A percentile compares a stretch with the other conserved stretches of the same genome.
These are phyloP conservation scores for Cydia splendana DNA, from an alignment of 1,140 invertebrate genomes.

Conservation along the genomic window DNA sequence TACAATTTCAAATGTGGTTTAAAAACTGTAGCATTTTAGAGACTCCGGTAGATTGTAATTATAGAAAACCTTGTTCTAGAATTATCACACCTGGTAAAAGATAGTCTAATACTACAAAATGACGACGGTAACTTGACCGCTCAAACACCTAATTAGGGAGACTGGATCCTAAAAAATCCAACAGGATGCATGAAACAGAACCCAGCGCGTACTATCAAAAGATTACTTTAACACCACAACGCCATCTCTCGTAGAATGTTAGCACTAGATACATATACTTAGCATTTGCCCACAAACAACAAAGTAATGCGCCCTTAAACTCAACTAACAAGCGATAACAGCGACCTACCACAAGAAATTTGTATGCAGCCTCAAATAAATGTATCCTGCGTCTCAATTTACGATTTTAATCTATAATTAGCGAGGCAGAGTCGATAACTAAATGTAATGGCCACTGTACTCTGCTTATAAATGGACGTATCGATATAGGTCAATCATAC, in stretches of 20 bases:
- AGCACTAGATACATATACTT: neutral
- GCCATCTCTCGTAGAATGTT: neutral
- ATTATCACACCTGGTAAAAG: no score
- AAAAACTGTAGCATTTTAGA: no score
- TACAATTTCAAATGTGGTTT: no score
- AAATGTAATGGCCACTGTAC: constrained; percentile 12
- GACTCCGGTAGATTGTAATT: no score
- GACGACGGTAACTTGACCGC: no score
- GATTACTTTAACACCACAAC: neutral
- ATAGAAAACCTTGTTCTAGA: no score
- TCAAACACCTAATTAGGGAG: no score
- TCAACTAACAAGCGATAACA: constrained; percentile 15
- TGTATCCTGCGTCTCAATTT: constrained; percentile 29
- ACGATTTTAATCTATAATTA: constrained; percentile 32
- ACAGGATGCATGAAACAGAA: neutral
- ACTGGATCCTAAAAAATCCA: no score
- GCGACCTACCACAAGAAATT: constrained; percentile 27
- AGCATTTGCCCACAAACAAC: constrained; percentile 10
- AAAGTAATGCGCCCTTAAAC: constrained; percentile 18
- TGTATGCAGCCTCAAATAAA: constrained; percentile 30
- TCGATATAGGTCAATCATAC: neutral
- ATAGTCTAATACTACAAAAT: no score
- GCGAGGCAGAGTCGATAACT: constrained; percentile 19
- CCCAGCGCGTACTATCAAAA: neutral
- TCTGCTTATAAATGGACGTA: neutral